Evolutionary conservation across 2,113 vertebrate species (phyloP).

Genomic region (Diglossa brunneiventris): DNA sequence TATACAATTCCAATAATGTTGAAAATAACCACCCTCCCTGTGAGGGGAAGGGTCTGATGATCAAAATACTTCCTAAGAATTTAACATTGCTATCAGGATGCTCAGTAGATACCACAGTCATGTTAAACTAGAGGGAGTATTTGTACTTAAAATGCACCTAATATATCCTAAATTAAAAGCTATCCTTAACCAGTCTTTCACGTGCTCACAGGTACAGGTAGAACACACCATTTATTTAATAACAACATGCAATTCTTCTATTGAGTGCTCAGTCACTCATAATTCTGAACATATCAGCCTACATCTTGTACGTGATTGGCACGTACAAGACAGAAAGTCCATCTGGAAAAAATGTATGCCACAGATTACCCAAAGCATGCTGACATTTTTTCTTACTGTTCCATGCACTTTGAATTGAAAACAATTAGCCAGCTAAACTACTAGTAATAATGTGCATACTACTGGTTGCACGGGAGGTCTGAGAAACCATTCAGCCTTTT

Average conservation of each 20-base stretch:
- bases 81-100: neutral
- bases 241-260: neutral
- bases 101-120: neutral
- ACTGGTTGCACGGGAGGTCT: neutral
- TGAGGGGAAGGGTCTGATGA: neutral
- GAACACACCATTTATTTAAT: neutral
- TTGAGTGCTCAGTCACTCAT: neutral
- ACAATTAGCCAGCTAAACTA: neutral
- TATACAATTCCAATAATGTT: neutral
- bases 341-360: neutral
- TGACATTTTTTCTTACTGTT: neutral
- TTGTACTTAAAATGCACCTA: neutral
- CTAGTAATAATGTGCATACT: neutral
- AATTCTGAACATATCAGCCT: neutral
- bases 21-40: neutral
- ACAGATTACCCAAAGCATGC: neutral
- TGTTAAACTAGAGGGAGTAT: neutral
- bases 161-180: neutral
- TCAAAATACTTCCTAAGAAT: neutral
- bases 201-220: neutral
- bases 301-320: neutral
- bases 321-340: neutral
- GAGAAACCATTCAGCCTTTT: neutral
- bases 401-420: neutral
- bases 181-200: neutral